Base-by-base conservation (phyloP, 2,113 vertebrate species). In the Mungos mungo region DNA sequence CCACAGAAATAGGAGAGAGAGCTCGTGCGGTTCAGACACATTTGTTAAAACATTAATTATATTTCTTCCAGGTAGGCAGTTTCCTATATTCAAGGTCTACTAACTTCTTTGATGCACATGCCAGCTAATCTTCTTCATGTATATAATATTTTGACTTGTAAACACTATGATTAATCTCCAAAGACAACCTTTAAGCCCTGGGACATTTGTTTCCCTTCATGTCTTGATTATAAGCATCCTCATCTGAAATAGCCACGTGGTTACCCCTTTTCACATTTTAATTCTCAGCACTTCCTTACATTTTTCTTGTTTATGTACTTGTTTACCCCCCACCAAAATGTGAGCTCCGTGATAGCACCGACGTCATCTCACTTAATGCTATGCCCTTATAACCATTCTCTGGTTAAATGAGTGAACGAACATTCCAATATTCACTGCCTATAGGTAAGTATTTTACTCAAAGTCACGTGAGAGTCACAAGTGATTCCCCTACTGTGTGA, bases 21-120 rank as follows among this genome's bases (percentile, higher is more conserved):
- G 82, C 33, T 83, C 79, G 52, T 29, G 85, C 0, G 0, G 91
- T 84, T 93, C 90, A 97, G 65, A 82, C 65, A 88, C 71, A 63
- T 92, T 88, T 86, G 66, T 80, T 88, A 93, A 91, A 88, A 52
- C 81, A 92, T 76, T 96, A 96, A 96, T 93, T 96, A 92, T 84
- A 92, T 95, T 97, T 96, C 93, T 41, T 93, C 33, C 65, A 76
- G 45, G 74, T 68, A 97, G 68, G 93, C 54, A 92, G 79, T 84
- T 89, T 95, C 35, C 57, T 92, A 77, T 57, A 93, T 80, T 90
- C 69, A 81, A 96, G 35, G 76, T 95, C 69, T 88, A 45, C 86
- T n/a, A 68, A 93, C 38, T 83, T 82, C 88, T 97, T 97, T 94
- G 96, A 93, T 83, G 86, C 47, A 31, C 27, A 60, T 81, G 76